A percentile compares a stretch with the other conserved stretches of the same genome.
These are phyloP conservation scores for Itoplectis maculator DNA, from an alignment of 2,888 invertebrate genomes.

Conservation along the genomic window DNA sequence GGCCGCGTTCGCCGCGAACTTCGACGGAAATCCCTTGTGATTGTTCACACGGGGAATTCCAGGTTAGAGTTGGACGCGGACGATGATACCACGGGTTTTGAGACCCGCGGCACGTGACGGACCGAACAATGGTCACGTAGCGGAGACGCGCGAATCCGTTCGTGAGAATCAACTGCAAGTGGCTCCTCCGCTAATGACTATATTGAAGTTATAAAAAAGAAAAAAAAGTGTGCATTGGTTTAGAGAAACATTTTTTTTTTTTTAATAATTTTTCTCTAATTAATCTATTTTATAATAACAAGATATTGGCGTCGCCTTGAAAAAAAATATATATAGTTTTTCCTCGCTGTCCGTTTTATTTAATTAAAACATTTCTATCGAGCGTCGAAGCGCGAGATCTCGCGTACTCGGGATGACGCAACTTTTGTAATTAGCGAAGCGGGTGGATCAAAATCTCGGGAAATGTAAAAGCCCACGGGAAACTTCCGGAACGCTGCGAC, in stretches of 20 bases:
- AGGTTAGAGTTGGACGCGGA: slow-evolving; percentile 15
- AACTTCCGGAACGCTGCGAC: slow-evolving; percentile 15
- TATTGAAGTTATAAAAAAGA: background rate
- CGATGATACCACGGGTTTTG: slow-evolving; percentile 33
- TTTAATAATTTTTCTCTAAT: too few species aligned
- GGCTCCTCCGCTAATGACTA: slow-evolving; percentile 11
- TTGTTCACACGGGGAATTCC: slow-evolving; percentile 39
- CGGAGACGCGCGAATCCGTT: slow-evolving; percentile 4
- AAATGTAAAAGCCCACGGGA: slow-evolving; percentile 22
- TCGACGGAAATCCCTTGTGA: slow-evolving; percentile 50
- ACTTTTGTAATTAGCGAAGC: slow-evolving; percentile 23
- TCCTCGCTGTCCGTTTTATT: too few species aligned
- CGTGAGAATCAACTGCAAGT: slow-evolving; percentile 6
- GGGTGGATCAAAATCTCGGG: background rate
- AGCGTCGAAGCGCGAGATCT: background rate
- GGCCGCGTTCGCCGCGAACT: slow-evolving; percentile 51
- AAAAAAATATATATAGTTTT: too few species aligned
- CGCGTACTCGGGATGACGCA: background rate
- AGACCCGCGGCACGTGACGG: slow-evolving; percentile 41
- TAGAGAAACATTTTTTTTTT: too few species aligned
- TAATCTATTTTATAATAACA: too few species aligned
- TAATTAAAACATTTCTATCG: background rate
- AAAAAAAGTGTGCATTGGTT: too few species aligned
- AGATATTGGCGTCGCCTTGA: too few species aligned
- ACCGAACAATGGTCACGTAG: slow-evolving; percentile 50